These are phyloP conservation scores for Drosophila bunnanda DNA, from an alignment of 2,888 invertebrate species.

Conservation along the genomic window DNA sequence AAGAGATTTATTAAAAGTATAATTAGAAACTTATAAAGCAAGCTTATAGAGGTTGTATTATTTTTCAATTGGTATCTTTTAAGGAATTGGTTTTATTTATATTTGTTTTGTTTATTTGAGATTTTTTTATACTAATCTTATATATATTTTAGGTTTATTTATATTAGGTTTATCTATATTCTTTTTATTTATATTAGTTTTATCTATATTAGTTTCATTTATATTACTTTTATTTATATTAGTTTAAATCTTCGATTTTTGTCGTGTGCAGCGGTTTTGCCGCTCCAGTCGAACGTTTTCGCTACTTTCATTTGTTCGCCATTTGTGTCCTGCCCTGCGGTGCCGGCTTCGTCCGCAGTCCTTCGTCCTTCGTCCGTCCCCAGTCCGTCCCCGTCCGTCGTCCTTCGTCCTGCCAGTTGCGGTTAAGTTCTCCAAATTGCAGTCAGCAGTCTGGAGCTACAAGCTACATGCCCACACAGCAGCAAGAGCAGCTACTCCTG, in stretches of 20 bases:
- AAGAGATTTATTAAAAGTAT: neutral
- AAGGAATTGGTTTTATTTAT: too few relatives aligned
- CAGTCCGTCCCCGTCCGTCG: constrained; percentile 2
- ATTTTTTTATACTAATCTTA: too few relatives aligned
- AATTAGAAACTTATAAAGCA: neutral
- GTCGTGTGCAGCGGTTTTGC: constrained; percentile 10
- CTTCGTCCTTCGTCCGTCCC: constrained; percentile 1
- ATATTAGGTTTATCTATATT: too few relatives aligned
- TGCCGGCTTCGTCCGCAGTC: constrained; percentile 32
- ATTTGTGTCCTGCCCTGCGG: constrained; percentile 78
- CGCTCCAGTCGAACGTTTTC: constrained; percentile 58
- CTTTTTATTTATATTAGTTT: too few relatives aligned
- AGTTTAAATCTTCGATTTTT: neutral
- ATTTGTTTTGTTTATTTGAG: too few relatives aligned
- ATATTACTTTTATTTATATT: neutral
- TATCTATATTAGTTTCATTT: neutral
- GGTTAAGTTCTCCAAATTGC: constrained; percentile 79
- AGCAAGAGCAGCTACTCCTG: neutral
- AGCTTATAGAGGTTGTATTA: too few relatives aligned
- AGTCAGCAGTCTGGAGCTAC: constrained; percentile 67
- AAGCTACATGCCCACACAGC: constrained; percentile 32
- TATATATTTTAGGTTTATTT: too few relatives aligned
- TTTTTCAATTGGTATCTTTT: too few relatives aligned
- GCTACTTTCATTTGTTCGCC: constrained; percentile 78
- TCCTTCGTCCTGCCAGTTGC: constrained; percentile 50